Evolutionary conservation across 2,113 vertebrate genomes (phyloP).

Genomic region (Zapus hudsonius): DNA sequence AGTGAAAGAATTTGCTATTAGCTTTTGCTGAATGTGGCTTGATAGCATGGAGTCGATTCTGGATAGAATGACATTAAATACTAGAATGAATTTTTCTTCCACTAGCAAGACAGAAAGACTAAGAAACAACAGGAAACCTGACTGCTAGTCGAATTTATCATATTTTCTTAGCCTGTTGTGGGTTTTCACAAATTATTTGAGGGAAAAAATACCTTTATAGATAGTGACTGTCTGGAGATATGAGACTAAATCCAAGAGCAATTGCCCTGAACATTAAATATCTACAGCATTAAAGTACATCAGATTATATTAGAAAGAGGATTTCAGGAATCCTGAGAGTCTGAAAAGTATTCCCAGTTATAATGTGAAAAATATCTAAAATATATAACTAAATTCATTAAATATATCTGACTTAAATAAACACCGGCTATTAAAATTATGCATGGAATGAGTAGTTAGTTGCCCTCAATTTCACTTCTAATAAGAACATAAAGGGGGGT

Average conservation of each 20-base stretch:
- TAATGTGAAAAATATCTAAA: neutral
- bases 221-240: constrained; percentile 24
- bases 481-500: constrained; percentile 6
- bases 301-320: neutral
- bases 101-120: neutral
- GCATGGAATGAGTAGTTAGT: neutral
- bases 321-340: constrained; percentile 8
- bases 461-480: constrained; percentile 40
- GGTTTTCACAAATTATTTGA: constrained; percentile 45
- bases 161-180: constrained; percentile 34
- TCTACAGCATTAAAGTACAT: constrained; percentile 58
- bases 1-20: neutral
- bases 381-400: neutral
- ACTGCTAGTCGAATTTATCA: neutral
- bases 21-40: neutral
- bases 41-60: neutral
- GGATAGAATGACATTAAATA: neutral
- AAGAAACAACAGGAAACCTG: neutral
- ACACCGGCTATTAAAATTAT: neutral
- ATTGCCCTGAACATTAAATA: constrained; percentile 53
- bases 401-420: constrained; percentile 53
- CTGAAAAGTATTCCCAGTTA: constrained; percentile 19
- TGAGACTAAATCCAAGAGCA: constrained; percentile 39
- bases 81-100: neutral
- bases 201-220: constrained; percentile 33